Percentiles rank a stretch among this genome's conserved stretches.
Conservation (phyloP, 1,140 invertebrate genomes). For the Hermetia illucens region DNA sequence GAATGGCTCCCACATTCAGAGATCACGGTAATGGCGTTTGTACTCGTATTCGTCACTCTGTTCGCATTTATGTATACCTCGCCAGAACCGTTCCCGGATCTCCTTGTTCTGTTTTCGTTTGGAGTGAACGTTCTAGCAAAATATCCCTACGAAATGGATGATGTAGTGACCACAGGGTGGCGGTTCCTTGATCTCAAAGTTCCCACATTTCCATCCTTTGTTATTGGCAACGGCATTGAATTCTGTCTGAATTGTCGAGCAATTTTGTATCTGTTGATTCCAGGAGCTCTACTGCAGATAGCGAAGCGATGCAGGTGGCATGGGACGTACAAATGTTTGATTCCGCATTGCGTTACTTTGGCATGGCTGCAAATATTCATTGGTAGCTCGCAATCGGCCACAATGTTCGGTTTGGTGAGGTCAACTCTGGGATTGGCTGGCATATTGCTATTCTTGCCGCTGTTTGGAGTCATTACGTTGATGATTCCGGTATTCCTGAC, state of each 20-base stretch:
- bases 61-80: constrained; percentile 49
- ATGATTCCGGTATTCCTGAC: constrained; percentile 56
- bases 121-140: constrained; percentile 66
- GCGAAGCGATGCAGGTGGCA: constrained; percentile 57
- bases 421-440: constrained; percentile 62
- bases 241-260: constrained; percentile 70
- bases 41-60: constrained; percentile 57
- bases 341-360: constrained; percentile 73
- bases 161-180: constrained; percentile 64
- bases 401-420: constrained; percentile 61
- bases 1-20: constrained; percentile 71
- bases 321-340: constrained; percentile 58
- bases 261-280: constrained; percentile 62
- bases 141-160: constrained; percentile 70
- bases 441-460: constrained; percentile 57
- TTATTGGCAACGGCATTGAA: constrained; percentile 66
- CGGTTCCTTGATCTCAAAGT: constrained; percentile 62
- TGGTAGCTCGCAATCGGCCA: constrained; percentile 61
- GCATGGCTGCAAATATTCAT: constrained; percentile 77
- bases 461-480: constrained; percentile 58
- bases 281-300: constrained; percentile 55
- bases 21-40: constrained; percentile 56
- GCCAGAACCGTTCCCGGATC: constrained; percentile 42
- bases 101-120: constrained; percentile 59
- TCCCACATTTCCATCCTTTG: constrained; percentile 65